These are phyloP conservation scores for Apodemus speciosus DNA, from an alignment of 2,113 vertebrate genomes.

Conservation along the genomic window DNA sequence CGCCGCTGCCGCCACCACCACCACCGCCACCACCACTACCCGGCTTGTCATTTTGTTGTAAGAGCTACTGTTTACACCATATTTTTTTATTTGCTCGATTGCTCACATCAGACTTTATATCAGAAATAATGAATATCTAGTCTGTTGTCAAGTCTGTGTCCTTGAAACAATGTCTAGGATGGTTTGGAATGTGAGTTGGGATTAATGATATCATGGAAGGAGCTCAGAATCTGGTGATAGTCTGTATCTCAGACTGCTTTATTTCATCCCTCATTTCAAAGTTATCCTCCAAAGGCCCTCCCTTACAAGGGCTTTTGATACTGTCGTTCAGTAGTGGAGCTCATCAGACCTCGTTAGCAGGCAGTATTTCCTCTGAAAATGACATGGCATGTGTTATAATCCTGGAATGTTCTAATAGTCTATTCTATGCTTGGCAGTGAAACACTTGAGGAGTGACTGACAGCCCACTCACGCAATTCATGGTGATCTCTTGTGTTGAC, in stretches of 20 bases:
- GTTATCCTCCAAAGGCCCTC: conserved; percentile 58
- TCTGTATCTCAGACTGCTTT: conserved; percentile 57
- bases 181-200: conserved; percentile 43
- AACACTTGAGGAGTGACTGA: conserved; percentile 79
- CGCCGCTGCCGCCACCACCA: too few species aligned
- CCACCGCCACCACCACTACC: too few species aligned
- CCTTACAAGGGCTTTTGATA: conserved; percentile 34
- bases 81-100: neutral
- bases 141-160: conserved; percentile 30
- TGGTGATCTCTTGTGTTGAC: conserved; percentile 71
- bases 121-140: neutral
- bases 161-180: conserved; percentile 55
- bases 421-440: conserved; percentile 71
- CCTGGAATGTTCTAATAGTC: conserved; percentile 75
- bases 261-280: conserved; percentile 56
- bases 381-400: conserved; percentile 75
- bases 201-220: conserved; percentile 40
- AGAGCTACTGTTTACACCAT: neutral
- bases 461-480: conserved; percentile 74
- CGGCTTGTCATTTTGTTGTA: conserved; percentile 6
- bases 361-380: conserved; percentile 72
- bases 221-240: conserved; percentile 54
- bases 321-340: conserved; percentile 73
- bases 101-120: conserved; percentile 12
- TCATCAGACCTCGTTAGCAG: conserved; percentile 62